phyloP scores from a whole-genome alignment of 2,888 invertebrate genomes.

The Leucozona laternaria region DNA sequence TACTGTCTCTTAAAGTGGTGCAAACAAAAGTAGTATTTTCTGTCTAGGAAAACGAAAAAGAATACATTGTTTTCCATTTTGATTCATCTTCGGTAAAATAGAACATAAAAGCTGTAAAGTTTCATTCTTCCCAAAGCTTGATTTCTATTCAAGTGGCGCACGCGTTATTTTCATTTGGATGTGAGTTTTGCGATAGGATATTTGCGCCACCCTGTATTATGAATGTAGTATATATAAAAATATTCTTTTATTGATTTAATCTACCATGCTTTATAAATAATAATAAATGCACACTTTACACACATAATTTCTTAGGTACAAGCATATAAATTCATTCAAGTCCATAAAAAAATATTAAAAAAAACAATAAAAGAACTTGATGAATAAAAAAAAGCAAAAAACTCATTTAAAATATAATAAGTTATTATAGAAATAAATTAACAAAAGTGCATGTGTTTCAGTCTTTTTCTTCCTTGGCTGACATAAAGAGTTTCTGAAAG shows the following conservation, averaged over 20 bases:
- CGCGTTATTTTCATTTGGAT: not conserved
- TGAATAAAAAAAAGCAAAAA: constrained; percentile 16
- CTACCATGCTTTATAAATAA: constrained; percentile 17
- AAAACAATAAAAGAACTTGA: constrained; percentile 8
- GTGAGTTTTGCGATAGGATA: not conserved
- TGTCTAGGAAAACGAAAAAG: no score
- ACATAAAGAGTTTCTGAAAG: constrained; percentile 86
- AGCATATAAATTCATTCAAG: not conserved
- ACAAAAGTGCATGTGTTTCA: constrained; percentile 72
- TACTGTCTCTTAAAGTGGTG: no score
- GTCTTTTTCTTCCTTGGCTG: constrained; percentile 89
- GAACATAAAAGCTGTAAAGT: no score
- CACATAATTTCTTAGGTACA: constrained; percentile 26
- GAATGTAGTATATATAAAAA: not conserved
- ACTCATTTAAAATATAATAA: constrained; percentile 35
- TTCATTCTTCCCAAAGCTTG: no score
- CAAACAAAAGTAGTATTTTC: no score
- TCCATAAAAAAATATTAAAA: constrained; percentile 11
- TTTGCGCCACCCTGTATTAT: not conserved
- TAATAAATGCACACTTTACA: constrained; percentile 35
- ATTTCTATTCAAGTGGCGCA: no score
- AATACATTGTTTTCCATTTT: no score
- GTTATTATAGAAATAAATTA: constrained; percentile 14
- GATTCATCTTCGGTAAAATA: no score
- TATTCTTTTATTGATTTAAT: not conserved